phyloP scores from a whole-genome alignment of 2,797 vertebrate genomes.

The Amniataba percoides region DNA sequence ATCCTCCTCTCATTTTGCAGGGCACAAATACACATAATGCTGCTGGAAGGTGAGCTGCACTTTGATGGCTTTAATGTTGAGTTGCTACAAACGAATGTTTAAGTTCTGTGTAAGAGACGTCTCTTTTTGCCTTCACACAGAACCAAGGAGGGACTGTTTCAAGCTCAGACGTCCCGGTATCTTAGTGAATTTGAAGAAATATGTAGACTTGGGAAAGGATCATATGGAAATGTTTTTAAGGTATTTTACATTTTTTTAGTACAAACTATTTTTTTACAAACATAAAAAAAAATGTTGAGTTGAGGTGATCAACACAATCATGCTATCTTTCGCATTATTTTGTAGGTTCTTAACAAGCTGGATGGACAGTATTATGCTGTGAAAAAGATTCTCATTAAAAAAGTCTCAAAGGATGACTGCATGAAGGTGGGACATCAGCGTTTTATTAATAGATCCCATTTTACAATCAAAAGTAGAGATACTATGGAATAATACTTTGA shows the following conservation, averaged over 20 bases:
- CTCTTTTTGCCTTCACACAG: conserved; percentile 62
- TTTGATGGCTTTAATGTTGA: not conserved
- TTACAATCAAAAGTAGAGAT: not conserved
- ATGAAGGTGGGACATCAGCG: conserved; percentile 88
- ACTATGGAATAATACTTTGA: fast-evolving
- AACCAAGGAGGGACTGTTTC: conserved; percentile 86
- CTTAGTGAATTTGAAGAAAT: conserved; percentile 97
- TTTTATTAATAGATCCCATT: not conserved
- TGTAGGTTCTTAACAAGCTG: conserved; percentile 95
- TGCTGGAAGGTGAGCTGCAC: conserved; percentile 84
- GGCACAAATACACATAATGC: conserved; percentile 78
- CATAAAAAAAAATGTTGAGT: not conserved
- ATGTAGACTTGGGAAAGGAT: conserved; percentile 91
- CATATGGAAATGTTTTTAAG: conserved; percentile 96
- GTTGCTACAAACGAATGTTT: not conserved
- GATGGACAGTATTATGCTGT: conserved; percentile 95
- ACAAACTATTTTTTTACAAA: not conserved
- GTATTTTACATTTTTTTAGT: conserved; percentile 71
- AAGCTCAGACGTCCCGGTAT: conserved; percentile 95
- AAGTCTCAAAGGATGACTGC: conserved; percentile 92
- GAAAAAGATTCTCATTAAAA: conserved; percentile 98
- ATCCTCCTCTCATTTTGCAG: conserved; percentile 65
- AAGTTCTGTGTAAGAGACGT: not conserved
- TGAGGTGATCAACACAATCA: not conserved
- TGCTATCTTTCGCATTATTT: conserved; percentile 29